These are phyloP conservation scores for Epistrophe eligans DNA, from an alignment of 2,888 invertebrate genomes.

Conservation along the genomic window DNA sequence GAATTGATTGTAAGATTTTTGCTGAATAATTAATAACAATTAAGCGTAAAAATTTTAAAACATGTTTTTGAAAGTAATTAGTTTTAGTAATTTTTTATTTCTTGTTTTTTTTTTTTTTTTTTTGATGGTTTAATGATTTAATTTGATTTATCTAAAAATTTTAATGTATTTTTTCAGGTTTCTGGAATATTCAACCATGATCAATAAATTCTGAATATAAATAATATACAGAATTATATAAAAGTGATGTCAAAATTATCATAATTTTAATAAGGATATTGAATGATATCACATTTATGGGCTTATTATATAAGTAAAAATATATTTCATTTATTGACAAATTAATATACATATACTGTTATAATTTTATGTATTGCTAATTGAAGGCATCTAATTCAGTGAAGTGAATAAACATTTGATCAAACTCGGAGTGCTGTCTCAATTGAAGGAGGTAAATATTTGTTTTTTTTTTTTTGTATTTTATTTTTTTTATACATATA, in stretches of 20 bases:
- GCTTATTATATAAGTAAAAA: neutral
- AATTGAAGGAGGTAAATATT: conserved; percentile 32
- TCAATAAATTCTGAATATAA: neutral
- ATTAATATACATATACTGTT: neutral
- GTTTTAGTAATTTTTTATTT: neutral
- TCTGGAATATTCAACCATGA: conserved; percentile 37
- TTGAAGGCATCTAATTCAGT: conserved; percentile 1
- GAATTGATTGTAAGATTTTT: neutral
- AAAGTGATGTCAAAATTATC: neutral
- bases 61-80: neutral
- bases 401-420: neutral
- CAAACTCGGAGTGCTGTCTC: neutral
- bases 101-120: neutral
- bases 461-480: neutral
- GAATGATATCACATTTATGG: neutral
- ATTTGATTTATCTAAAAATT: neutral
- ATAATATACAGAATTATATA: neutral
- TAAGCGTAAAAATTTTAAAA: neutral
- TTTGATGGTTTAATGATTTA: neutral
- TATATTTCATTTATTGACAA: neutral
- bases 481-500: neutral
- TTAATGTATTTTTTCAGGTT: conserved; percentile 7
- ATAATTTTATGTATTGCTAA: neutral
- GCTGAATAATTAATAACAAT: neutral
- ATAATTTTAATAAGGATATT: conserved; percentile 5